These are phyloP conservation scores for Ginglymostoma cirratum DNA, from an alignment of 2,113 vertebrate genomes.

Conservation along the genomic window DNA sequence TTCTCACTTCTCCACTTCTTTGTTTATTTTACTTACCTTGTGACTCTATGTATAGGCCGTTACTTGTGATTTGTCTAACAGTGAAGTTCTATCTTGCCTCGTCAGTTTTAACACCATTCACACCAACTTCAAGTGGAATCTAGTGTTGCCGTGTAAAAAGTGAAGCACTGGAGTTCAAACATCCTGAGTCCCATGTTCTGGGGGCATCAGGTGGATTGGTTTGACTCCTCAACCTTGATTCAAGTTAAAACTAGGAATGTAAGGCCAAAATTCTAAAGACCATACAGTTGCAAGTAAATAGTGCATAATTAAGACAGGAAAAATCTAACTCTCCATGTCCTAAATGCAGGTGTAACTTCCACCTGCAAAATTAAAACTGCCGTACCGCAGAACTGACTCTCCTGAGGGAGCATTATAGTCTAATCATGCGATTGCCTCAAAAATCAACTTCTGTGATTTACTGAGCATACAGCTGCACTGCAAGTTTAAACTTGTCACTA, in stretches of 20 bases:
- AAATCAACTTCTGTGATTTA: neutral
- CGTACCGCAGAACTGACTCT: neutral
- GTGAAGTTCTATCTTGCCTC: neutral
- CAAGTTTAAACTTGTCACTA: neutral
- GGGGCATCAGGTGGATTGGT: neutral
- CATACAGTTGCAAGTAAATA: neutral
- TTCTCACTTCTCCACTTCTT: neutral
- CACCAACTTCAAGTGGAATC: neutral
- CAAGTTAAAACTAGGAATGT: neutral
- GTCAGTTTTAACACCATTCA: neutral
- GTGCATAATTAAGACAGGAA: neutral
- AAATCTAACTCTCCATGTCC: neutral
- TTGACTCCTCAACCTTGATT: neutral
- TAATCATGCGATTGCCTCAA: neutral
- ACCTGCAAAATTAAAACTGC: neutral
- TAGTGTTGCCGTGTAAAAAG: neutral
- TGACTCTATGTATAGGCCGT: neutral
- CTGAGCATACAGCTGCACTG: neutral
- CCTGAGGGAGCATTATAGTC: neutral
- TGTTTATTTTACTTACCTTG: neutral
- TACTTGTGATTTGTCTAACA: too few species aligned
- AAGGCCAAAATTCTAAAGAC: neutral
- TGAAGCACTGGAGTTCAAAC: neutral
- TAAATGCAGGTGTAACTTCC: neutral
- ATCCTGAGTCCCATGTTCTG: neutral